A percentile compares a stretch with the other conserved stretches of the same genome.
These are phyloP conservation scores for Altica lythri DNA, from an alignment of 2,888 invertebrate genomes.

Conservation along the genomic window DNA sequence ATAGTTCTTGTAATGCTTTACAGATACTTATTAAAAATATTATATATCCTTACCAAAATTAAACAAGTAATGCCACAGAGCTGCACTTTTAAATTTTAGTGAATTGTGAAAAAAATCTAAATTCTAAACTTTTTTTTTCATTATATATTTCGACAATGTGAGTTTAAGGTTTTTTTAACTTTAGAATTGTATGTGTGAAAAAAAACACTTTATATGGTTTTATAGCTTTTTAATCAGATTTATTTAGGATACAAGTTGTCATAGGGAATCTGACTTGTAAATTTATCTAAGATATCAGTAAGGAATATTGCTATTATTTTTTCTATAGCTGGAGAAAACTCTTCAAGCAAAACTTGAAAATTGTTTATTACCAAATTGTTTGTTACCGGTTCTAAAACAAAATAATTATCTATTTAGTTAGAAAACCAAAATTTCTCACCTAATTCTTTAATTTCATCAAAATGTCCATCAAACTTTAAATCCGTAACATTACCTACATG, in stretches of 20 bases:
- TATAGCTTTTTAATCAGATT: not conserved
- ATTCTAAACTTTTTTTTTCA: too few relatives aligned
- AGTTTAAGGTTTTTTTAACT: too few relatives aligned
- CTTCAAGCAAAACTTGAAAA: constrained; percentile 25
- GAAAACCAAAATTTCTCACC: constrained; percentile 22
- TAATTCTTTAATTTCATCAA: constrained; percentile 27
- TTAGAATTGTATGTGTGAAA: too few relatives aligned
- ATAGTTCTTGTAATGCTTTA: too few relatives aligned
- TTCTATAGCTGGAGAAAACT: constrained; percentile 31
- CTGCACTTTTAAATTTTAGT: too few relatives aligned
- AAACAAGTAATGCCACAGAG: too few relatives aligned
- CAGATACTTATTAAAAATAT: too few relatives aligned
- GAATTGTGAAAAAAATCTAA: too few relatives aligned
- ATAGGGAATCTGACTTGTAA: constrained; percentile 28
- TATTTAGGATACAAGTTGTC: constrained; percentile 33
- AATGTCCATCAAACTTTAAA: constrained; percentile 28
- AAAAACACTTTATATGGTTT: too few relatives aligned
- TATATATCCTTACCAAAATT: too few relatives aligned
- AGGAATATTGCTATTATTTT: constrained; percentile 25
- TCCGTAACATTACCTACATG: constrained; percentile 26
- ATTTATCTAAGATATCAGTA: constrained; percentile 23
- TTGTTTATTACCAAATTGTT: constrained; percentile 27
- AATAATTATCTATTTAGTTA: not conserved
- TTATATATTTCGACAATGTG: too few relatives aligned
- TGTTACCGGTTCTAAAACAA: constrained; percentile 27